Conservation (phyloP, 2,113 vertebrate species). For the Glaucomys volans region DNA sequence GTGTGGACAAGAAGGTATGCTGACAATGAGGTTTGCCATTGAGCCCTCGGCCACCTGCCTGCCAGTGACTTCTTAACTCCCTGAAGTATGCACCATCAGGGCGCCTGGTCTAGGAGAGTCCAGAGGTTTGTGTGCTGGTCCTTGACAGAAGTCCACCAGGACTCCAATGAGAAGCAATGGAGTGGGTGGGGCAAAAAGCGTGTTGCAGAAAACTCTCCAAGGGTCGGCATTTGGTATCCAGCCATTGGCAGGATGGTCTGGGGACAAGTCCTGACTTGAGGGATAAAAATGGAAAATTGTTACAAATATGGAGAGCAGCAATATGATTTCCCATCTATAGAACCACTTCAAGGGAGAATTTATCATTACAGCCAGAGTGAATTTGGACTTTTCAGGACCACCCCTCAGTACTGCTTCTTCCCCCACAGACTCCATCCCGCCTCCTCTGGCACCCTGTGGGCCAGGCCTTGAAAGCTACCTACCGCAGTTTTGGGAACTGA, state of each 20-base stretch:
- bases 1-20: rapidly evolving
- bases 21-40: rapidly evolving
- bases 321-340: not conserved
- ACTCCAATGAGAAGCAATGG: not conserved
- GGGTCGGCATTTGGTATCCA: not conserved
- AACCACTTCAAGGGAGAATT: rapidly evolving
- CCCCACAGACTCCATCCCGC: not conserved
- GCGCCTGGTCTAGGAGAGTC: not conserved
- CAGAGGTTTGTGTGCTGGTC: no score
- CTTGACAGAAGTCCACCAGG: not conserved
- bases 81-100: not conserved
- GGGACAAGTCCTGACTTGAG: not conserved
- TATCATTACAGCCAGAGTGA: not conserved
- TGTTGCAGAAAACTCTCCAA: not conserved
- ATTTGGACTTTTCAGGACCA: not conserved
- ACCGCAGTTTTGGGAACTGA: not conserved
- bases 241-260: not conserved
- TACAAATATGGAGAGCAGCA: not conserved
- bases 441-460: rapidly evolving
- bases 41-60: no score
- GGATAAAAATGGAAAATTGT: not conserved
- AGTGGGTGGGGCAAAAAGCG: not conserved
- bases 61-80: not conserved
- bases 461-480: not conserved
- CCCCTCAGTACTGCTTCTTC: not conserved